These are phyloP conservation scores for Perognathus longimembris DNA, from an alignment of 2,113 vertebrate genomes.

Conservation along the genomic window DNA sequence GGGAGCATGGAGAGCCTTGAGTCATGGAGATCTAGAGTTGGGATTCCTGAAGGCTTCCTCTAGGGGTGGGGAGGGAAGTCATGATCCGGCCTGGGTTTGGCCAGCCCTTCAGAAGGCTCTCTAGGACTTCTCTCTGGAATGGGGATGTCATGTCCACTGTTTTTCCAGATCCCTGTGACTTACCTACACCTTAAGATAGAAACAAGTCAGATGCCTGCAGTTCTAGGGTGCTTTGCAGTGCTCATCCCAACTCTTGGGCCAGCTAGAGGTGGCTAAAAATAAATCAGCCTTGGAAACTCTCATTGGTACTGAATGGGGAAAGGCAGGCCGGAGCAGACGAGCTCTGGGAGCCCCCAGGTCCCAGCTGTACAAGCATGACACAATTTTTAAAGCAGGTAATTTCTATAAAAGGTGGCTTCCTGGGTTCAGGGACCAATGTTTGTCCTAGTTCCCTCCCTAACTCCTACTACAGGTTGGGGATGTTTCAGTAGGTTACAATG, in stretches of 20 bases:
- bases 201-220: background rate
- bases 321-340: background rate
- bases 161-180: background rate
- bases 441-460: conserved; percentile 53
- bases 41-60: background rate
- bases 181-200: background rate
- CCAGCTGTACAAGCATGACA: conserved; percentile 53
- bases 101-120: background rate
- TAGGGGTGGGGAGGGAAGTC: too few relatives aligned
- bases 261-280: conserved; percentile 11
- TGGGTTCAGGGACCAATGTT: background rate
- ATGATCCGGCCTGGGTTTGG: too few relatives aligned
- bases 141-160: background rate
- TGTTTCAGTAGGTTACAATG: background rate
- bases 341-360: conserved; percentile 18
- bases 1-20: too few relatives aligned
- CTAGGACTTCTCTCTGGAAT: background rate
- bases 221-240: background rate
- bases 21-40: background rate
- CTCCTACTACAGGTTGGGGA: background rate
- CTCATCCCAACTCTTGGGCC: background rate
- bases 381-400: conserved; percentile 71
- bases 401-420: conserved; percentile 63
- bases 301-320: background rate
- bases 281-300: background rate